These are phyloP conservation scores for Discoglossus pictus DNA, from an alignment of 2,797 vertebrate genomes.

Conservation along the genomic window DNA sequence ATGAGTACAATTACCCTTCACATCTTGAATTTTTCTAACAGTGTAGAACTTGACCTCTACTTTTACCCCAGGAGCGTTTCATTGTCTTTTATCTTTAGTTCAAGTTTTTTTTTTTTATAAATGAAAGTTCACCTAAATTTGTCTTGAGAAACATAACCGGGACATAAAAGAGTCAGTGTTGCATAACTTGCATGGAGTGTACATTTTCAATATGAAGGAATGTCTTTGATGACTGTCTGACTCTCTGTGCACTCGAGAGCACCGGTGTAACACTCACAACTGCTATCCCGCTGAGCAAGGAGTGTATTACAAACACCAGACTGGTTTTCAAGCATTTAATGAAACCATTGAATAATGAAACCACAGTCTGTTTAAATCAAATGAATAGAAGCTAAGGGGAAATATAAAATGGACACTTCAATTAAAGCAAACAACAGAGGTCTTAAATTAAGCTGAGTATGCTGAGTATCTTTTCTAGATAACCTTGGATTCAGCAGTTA, in stretches of 20 bases:
- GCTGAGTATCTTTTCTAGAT: not conserved
- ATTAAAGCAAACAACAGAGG: not conserved
- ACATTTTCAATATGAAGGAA: constrained; percentile 19
- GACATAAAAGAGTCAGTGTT: constrained; percentile 22
- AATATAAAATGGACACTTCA: not conserved
- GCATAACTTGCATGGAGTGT: not conserved
- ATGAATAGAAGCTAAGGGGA: not conserved
- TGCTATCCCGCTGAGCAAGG: not conserved
- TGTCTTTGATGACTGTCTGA: constrained; percentile 18
- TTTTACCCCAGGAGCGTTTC: not conserved
- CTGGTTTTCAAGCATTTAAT: constrained; percentile 9
- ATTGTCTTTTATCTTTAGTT: constrained; percentile 12
- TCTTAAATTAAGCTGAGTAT: not conserved
- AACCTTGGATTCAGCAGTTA: too few relatives aligned
- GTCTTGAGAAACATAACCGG: constrained; percentile 15
- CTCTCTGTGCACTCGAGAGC: constrained; percentile 5
- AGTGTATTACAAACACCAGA: constrained; percentile 8
- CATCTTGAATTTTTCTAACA: not conserved
- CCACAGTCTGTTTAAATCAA: not conserved
- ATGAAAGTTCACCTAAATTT: constrained; percentile 7
- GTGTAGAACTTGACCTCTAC: constrained; percentile 1
- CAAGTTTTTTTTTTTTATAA: not conserved
- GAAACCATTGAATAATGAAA: not conserved
- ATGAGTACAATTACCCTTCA: constrained; percentile 6
- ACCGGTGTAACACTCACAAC: constrained; percentile 6